Base-by-base conservation (phyloP, 2,797 vertebrate genomes). In the Cryptoblepharus egeriae region DNA sequence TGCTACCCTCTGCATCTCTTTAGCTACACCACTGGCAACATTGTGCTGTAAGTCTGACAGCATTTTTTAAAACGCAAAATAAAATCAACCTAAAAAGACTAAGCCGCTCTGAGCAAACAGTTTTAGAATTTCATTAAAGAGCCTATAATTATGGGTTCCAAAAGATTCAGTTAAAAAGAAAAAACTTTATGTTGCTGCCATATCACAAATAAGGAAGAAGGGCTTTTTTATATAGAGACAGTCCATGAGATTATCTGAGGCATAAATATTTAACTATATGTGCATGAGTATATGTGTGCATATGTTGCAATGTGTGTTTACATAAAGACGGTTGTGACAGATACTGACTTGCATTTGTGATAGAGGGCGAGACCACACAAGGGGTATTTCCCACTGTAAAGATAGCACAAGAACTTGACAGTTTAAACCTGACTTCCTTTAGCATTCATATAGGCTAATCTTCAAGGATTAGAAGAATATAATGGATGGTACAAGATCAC, bases 181-280 rank as follows among this genome's bases (percentile, higher is more conserved):
- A 73, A 32, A 24, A 24, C 22, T 58, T 58, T 32, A 57, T 22
- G 58, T 42, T 60, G 37, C 2, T 49, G 30, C 22, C 8, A 45
- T 22, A 10, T 58, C 58, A 49, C 39, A 22, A 45, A 67, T n/a
- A 28, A 28, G 30, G 35, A 63, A 49, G 30, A 63, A 26, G 7
- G 4, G 16, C 42, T 82, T 52, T 16, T 79, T 65, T 30, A 5
- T 42, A 32, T 20, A 69, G n/a, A 69, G 28, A 52, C 60, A 68
- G 65, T 58, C 52, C 52, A 75, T 75, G 63, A 79, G 55, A 84
- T 79, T 69, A 84, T 32, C 55, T 61, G 39, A 60, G 5, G 77
- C 64, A 79, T 79, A 84, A 84, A 84, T 84, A 84, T 75, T 84
- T 79, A 79, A 68, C 37, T 26, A 4, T 60, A 45, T 73, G 24